These are phyloP conservation scores for Onthophagus sagittarius DNA, from an alignment of 2,888 invertebrate species.

Conservation along the genomic window DNA sequence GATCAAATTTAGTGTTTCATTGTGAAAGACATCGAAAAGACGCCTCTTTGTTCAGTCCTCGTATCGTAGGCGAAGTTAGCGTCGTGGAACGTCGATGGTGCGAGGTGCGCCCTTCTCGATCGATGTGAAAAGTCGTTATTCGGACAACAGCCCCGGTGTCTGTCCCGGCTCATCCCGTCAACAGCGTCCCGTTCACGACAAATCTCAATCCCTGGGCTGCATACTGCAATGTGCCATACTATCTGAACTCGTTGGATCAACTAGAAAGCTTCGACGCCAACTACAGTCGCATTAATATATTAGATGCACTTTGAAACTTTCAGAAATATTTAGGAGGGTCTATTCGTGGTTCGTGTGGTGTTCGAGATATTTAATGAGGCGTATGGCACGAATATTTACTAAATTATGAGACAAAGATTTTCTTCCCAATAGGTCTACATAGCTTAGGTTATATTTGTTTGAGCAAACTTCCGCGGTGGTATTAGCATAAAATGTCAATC, in stretches of 20 bases:
- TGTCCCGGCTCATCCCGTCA: constrained; percentile 28
- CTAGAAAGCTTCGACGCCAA: background rate
- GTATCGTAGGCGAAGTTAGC: background rate
- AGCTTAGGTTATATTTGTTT: constrained; percentile 33
- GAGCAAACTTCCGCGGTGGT: constrained; percentile 30
- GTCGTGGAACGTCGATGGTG: background rate
- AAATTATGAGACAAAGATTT: background rate
- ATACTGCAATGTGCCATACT: background rate
- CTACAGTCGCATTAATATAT: background rate
- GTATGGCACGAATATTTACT: background rate
- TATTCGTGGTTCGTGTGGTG: background rate
- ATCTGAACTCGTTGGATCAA: background rate
- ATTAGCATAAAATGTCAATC: constrained; percentile 43
- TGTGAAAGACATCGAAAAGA: background rate
- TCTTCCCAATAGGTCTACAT: constrained; percentile 8
- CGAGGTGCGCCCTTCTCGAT: constrained; percentile 28
- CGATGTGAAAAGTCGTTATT: constrained; percentile 46
- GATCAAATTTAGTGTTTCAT: background rate
- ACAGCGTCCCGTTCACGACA: constrained; percentile 30
- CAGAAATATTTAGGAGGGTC: background rate
- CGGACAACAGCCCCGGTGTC: constrained; percentile 44
- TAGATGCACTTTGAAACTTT: background rate
- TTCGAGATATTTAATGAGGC: background rate
- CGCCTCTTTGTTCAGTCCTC: background rate
- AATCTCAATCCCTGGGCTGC: constrained; percentile 28